Conservation (phyloP, 2,888 invertebrate species). For the Steinernema carpocapsae region DNA sequence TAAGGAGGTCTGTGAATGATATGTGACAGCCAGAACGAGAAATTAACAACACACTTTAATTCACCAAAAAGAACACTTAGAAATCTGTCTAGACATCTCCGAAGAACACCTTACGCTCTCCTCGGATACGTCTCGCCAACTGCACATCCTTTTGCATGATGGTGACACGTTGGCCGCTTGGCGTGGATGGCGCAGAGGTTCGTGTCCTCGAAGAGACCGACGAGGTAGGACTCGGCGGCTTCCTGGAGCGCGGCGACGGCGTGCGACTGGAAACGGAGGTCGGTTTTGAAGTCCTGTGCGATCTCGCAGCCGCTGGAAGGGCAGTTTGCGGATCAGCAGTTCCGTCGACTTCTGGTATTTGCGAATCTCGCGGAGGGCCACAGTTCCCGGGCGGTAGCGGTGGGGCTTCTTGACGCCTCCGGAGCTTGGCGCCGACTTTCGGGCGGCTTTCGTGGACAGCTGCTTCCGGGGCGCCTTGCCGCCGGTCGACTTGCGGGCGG, state of each 20-base stretch:
- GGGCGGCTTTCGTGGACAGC: slow-evolving; percentile 68
- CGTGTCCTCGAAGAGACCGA: slow-evolving; percentile 94
- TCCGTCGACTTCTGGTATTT: slow-evolving; percentile 95
- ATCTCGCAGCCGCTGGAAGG: slow-evolving; percentile 94
- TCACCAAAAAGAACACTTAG: too few species aligned
- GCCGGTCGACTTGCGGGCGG: slow-evolving; percentile 62
- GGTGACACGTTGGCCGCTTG: slow-evolving; percentile 92
- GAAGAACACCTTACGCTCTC: too few species aligned
- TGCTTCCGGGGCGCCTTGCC: slow-evolving; percentile 64
- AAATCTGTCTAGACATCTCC: too few species aligned
- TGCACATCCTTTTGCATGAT: slow-evolving; percentile 95
- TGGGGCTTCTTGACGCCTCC: slow-evolving; percentile 88
- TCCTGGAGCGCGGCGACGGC: slow-evolving; percentile 82
- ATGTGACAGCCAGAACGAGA: too few species aligned
- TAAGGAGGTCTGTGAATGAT: too few species aligned
- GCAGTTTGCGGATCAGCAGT: slow-evolving; percentile 90
- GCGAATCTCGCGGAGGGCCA: slow-evolving; percentile 92
- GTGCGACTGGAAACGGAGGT: slow-evolving; percentile 77
- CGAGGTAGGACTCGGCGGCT: slow-evolving; percentile 80
- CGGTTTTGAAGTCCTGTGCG: slow-evolving; percentile 78
- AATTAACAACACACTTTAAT: too few species aligned
- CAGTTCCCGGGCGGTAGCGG: slow-evolving; percentile 91
- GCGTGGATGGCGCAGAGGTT: slow-evolving; percentile 97
- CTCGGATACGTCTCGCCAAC: slow-evolving; percentile 88
- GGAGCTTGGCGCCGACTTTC: slow-evolving; percentile 90